Evolutionary conservation across 2,888 invertebrate genomes (phyloP), one percentile per base, ranked within the genome.

Genomic region (Apoda limacodes): DNA sequence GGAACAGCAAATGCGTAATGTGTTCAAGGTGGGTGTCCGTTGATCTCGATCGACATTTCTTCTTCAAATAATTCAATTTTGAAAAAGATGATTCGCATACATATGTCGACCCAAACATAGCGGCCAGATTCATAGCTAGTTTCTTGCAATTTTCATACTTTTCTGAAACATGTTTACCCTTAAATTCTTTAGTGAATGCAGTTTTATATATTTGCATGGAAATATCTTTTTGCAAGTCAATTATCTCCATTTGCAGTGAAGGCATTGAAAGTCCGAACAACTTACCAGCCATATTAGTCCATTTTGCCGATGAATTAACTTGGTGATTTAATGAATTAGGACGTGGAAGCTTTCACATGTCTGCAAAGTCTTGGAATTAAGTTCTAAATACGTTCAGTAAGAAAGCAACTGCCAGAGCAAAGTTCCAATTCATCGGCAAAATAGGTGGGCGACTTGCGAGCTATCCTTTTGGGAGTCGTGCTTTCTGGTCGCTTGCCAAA

Each of bases 211-310:
- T 25, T 33, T 35, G 30, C 33, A 33, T 29, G 31, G 29, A 39
- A 15, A 33, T 25, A 32, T 33, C 32, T 31, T 31, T 31, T 35
- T 30, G 35, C 30, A 36, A n/a, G 32, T 32, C 30, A 11, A 39
- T 32, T 36, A 36, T 36, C 5, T 36, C 36, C 34, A 34, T 31
- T 24, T 35, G 31, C 28, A 29, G 28, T 34, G 23, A 30, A 25
- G 23, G 9, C 28, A n/a, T n/a, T n/a, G n/a, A n/a, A n/a, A n/a
- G n/a, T n/a, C n/a, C n/a, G n/a, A n/a, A 52, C 35, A 52, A 44
- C 42, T 48, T 50, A 20, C 42, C 48, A 45, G 48, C 47, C 40
- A 43, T 36, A 42, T 42, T 45, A 36, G 41, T 41, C 39, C 43
- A 41, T 40, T 42, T 39, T 19, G 36, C 39, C 15, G 36, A 41